Evolutionary conservation across 92 coral and sea anemone species (phyloP).

Genomic region (Palythoa caribaeorum): DNA sequence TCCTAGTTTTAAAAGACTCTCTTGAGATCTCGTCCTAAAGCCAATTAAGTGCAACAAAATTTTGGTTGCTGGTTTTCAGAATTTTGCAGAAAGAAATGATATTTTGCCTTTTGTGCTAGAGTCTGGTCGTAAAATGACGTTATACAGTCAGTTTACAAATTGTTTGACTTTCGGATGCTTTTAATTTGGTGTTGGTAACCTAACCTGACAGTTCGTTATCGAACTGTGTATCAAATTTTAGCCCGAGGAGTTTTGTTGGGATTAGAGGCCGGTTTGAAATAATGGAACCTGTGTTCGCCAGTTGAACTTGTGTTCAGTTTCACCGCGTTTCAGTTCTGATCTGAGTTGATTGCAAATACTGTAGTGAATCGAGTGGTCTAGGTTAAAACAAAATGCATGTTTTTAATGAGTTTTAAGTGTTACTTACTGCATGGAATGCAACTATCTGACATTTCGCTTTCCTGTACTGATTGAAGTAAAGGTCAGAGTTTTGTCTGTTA

Average conservation of each 20-base stretch:
- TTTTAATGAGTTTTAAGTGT: neutral
- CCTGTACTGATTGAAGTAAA: conserved; percentile 9
- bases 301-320: neutral
- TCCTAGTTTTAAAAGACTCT: neutral
- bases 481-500: conserved; percentile 45
- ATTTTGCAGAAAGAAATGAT: neutral
- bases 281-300: conserved; percentile 19
- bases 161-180: conserved; percentile 17
- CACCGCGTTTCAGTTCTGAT: neutral
- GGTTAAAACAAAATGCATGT: too few species aligned
- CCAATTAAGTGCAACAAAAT: neutral
- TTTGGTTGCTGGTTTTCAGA: neutral
- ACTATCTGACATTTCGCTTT: conserved; percentile 18
- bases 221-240: conserved; percentile 24
- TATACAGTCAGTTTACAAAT: conserved; percentile 17
- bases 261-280: conserved; percentile 7
- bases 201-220: conserved; percentile 41
- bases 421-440: conserved; percentile 12
- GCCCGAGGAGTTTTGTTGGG: conserved; percentile 40
- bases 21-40: neutral
- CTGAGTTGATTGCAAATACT: neutral
- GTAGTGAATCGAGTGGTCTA: neutral
- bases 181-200: conserved; percentile 38
- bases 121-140: neutral
- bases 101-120: neutral